Evolutionary conservation across 2,797 vertebrate species (phyloP).

Genomic region (Rhadinocentrus ornatus): DNA sequence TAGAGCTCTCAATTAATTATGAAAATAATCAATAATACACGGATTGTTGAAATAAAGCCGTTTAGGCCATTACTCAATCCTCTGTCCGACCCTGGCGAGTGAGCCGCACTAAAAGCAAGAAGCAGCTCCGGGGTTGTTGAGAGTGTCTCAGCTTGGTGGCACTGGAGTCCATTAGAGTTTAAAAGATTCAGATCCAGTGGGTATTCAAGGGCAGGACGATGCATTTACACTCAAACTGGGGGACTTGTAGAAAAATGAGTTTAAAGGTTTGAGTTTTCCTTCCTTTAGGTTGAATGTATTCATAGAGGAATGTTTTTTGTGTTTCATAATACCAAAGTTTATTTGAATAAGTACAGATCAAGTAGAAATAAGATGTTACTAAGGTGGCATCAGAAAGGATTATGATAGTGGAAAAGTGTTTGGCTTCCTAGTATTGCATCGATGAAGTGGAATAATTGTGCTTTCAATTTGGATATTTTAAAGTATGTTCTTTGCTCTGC

Average conservation of each 20-base stretch:
- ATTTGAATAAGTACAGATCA: constrained; percentile 14
- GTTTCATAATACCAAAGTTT: constrained; percentile 56
- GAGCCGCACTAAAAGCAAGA: constrained; percentile 13
- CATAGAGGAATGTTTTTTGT: constrained; percentile 51
- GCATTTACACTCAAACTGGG: not conserved
- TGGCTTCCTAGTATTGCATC: not conserved
- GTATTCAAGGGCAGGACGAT: not conserved
- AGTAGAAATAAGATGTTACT: not conserved
- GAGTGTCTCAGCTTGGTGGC: constrained; percentile 21
- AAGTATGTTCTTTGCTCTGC: not conserved
- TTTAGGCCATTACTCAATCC: not conserved
- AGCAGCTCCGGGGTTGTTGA: constrained; percentile 28
- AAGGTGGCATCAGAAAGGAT: not conserved
- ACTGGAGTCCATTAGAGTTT: constrained; percentile 43
- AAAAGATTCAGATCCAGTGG: constrained; percentile 31
- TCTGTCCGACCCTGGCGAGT: not conserved
- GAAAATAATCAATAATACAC: not conserved
- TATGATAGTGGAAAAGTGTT: not conserved
- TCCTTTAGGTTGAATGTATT: constrained; percentile 53
- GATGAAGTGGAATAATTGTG: not conserved
- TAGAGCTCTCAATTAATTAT: not conserved
- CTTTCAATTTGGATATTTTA: not conserved
- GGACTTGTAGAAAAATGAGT: not conserved
- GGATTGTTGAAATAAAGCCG: not conserved
- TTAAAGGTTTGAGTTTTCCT: constrained; percentile 1